phyloP scores from a whole-genome alignment of 2,888 invertebrate genomes.

The Yponomeuta malinellus region DNA sequence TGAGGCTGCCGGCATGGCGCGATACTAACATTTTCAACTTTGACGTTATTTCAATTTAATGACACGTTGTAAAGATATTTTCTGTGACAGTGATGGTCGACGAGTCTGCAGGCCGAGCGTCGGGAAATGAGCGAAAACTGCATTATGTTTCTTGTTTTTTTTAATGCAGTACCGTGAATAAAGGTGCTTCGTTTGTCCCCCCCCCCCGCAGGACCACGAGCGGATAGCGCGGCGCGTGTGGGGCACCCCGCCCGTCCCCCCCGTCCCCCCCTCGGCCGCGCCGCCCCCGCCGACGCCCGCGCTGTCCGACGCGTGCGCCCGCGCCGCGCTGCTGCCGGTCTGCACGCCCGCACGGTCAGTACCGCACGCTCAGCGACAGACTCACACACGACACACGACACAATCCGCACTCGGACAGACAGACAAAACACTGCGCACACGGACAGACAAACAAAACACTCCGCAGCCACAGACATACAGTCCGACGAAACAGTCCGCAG shows the following conservation, averaged over 20 bases:
- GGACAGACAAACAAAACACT: no score
- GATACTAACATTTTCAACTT: no score
- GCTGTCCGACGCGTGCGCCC: conserved; percentile 33
- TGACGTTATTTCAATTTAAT: no score
- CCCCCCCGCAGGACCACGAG: conserved; percentile 26
- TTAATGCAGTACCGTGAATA: neutral
- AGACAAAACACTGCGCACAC: no score
- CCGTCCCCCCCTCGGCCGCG: conserved; percentile 21
- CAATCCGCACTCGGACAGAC: no score
- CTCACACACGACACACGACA: no score
- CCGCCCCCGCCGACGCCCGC: conserved; percentile 23
- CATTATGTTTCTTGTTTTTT: neutral
- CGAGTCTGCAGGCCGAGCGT: no score
- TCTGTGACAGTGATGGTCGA: no score
- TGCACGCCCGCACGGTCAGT: conserved; percentile 22
- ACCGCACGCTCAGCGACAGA: neutral
- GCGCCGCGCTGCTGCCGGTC: conserved; percentile 47
- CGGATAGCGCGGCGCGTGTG: conserved; percentile 53
- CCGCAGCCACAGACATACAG: no score
- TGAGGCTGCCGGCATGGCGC: conserved; percentile 53
- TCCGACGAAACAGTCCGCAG: no score
- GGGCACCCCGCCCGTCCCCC: conserved; percentile 39
- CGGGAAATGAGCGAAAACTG: no score
- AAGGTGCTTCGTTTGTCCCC: conserved; percentile 4
- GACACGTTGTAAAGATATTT: no score